Evolutionary conservation across 2,113 vertebrate species (phyloP).

Genomic region (Limanda limanda): DNA sequence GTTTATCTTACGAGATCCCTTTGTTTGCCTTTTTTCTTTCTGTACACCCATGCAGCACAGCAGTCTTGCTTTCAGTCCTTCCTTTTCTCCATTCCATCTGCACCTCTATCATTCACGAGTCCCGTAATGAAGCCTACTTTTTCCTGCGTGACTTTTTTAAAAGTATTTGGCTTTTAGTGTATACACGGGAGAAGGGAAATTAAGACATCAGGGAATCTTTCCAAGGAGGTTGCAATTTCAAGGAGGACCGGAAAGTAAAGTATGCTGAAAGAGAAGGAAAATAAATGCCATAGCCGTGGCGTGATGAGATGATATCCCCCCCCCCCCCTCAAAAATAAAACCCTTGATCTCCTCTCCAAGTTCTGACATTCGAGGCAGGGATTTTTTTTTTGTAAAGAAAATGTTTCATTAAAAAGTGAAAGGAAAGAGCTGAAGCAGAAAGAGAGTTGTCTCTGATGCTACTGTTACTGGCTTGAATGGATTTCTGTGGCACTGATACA

Average conservation of each 20-base stretch:
- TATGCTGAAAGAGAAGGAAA: conserved; percentile 52
- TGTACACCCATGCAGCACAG: conserved; percentile 21
- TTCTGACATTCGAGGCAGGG: conserved; percentile 40
- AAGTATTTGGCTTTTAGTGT: conserved; percentile 22
- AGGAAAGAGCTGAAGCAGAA: not conserved
- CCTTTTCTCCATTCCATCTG: not conserved
- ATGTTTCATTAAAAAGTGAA: conserved; percentile 40
- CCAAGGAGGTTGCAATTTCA: conserved; percentile 57
- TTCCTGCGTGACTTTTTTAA: conserved; percentile 4
- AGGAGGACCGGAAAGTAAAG: conserved; percentile 48
- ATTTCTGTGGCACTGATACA: conserved; percentile 3
- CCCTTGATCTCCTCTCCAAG: conserved; percentile 51
- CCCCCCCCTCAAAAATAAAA: not conserved
- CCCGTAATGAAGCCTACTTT: conserved; percentile 5
- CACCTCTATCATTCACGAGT: conserved; percentile 1
- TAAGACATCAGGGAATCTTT: conserved; percentile 45
- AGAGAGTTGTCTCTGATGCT: conserved; percentile 6
- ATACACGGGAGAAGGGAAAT: conserved; percentile 36
- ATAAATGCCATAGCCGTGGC: conserved; percentile 54
- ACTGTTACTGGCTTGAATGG: conserved; percentile 21
- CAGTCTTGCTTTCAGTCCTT: conserved; percentile 4
- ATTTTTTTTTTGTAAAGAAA: conserved; percentile 34
- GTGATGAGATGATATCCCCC: conserved; percentile 55
- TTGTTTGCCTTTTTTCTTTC: conserved; percentile 47
- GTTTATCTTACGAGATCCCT: conserved; percentile 54